phyloP scores from a whole-genome alignment of 1,140 invertebrate genomes.

The Eciton burchellii region DNA sequence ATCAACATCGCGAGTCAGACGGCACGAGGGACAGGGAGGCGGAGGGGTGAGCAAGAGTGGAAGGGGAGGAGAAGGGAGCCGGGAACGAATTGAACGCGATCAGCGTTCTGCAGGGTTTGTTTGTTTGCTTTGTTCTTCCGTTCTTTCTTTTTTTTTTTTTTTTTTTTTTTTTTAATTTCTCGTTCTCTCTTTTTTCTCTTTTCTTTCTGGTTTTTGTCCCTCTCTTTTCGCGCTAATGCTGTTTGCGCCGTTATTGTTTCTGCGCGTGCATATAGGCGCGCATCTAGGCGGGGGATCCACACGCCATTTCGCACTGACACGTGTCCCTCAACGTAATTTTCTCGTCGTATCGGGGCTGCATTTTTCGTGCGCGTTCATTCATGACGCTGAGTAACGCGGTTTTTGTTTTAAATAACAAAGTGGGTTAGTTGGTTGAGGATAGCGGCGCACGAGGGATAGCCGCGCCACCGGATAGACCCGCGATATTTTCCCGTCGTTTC shows the following conservation, averaged over 20 bases:
- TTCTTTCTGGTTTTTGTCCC: too few species aligned
- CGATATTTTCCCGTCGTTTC: not conserved
- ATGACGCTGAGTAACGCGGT: conserved; percentile 8
- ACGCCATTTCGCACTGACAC: not conserved
- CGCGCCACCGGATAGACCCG: not conserved
- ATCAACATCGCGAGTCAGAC: conserved; percentile 1
- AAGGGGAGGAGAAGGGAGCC: not conserved
- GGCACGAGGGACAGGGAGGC: conserved; percentile 8
- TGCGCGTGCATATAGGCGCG: not conserved
- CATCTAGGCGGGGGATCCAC: not conserved
- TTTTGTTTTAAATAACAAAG: conserved; percentile 17
- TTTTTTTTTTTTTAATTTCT: conserved; percentile 18
- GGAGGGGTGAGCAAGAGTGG: too few species aligned
- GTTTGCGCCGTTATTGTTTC: conserved; percentile 30
- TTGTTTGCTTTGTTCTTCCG: too few species aligned
- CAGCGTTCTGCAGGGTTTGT: not conserved
- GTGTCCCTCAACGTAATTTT: conserved; percentile 18
- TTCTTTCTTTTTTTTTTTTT: conserved; percentile 3
- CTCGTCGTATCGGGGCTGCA: not conserved
- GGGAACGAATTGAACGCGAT: conserved; percentile 23
- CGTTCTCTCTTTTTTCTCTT: too few species aligned
- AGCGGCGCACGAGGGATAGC: not conserved
- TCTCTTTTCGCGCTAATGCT: too few species aligned
- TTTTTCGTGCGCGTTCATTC: conserved; percentile 14
- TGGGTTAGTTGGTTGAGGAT: conserved; percentile 21